phyloP scores from a whole-genome alignment of 2,888 invertebrate species.

The Chrysolina oricalcia region DNA sequence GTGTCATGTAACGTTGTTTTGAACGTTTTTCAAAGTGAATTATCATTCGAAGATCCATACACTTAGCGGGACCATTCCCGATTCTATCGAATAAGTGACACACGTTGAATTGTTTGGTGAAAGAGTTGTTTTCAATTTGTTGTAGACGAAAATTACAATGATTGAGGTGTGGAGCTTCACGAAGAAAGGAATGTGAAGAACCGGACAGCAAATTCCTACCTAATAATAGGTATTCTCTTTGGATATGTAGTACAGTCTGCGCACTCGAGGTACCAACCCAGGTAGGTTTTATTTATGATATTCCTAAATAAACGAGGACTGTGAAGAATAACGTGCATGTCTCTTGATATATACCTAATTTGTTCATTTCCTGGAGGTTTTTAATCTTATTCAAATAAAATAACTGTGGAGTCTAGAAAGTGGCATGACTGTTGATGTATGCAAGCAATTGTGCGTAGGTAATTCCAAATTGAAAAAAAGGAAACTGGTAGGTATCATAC shows the following conservation, averaged over 20 bases:
- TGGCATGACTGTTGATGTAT: too few relatives aligned
- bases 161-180: conserved; percentile 23
- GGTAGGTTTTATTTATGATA: conserved; percentile 30
- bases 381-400: too few relatives aligned
- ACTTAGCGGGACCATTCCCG: neutral
- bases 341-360: neutral
- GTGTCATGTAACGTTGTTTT: conserved; percentile 10
- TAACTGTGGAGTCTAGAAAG: too few relatives aligned
- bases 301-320: neutral
- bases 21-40: neutral
- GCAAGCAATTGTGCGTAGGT: too few relatives aligned
- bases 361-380: too few relatives aligned
- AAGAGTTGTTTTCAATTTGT: conserved; percentile 5
- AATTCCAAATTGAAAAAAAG: too few relatives aligned
- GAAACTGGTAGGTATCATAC: too few relatives aligned
- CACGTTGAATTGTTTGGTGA: neutral
- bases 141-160: conserved; percentile 13
- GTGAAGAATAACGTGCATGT: neutral
- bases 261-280: conserved; percentile 48
- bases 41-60: neutral
- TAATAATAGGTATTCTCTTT: conserved; percentile 39
- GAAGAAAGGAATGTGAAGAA: conserved; percentile 45
- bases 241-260: conserved; percentile 45
- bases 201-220: conserved; percentile 42
- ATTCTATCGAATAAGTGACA: neutral